A percentile compares a stretch with the other conserved stretches of the same genome.
phyloP scores from a whole-genome alignment of 1,140 invertebrate species.

The Aphis gossypii region DNA sequence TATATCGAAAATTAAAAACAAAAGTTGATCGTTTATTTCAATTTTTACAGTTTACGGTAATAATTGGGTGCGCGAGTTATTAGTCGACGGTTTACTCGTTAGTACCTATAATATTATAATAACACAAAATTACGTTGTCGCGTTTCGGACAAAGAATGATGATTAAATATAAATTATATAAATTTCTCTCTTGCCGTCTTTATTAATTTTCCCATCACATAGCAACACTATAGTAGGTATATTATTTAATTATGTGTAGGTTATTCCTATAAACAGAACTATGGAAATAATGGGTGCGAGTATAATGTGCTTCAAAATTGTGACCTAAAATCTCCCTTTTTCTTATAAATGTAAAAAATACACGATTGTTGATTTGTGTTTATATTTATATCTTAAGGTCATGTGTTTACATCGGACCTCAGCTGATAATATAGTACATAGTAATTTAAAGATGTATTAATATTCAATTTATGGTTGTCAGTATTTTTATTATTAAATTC shows the following conservation, averaged over 20 bases:
- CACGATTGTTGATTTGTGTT: not conserved
- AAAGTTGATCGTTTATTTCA: not conserved
- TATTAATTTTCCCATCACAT: not conserved
- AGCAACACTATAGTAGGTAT: not conserved
- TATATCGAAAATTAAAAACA: conserved; percentile 55
- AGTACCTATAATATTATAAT: not conserved
- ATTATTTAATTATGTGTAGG: not conserved
- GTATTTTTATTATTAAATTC: not conserved
- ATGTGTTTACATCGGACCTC: not conserved
- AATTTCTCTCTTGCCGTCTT: not conserved
- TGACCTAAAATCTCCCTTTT: not conserved
- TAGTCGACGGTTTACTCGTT: not conserved
- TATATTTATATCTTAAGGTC: no score
- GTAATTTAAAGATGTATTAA: not conserved
- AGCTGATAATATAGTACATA: not conserved
- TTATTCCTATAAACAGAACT: not conserved
- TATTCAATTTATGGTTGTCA: not conserved
- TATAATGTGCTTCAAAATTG: not conserved
- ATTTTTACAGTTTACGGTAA: not conserved
- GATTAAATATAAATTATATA: not conserved
- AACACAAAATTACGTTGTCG: not conserved
- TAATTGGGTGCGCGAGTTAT: not conserved
- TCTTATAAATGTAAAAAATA: not conserved
- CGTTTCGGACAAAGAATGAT: not conserved
- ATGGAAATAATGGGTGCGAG: not conserved